phyloP scores from a whole-genome alignment of 2,888 invertebrate genomes.

The Tinea trinotella region DNA sequence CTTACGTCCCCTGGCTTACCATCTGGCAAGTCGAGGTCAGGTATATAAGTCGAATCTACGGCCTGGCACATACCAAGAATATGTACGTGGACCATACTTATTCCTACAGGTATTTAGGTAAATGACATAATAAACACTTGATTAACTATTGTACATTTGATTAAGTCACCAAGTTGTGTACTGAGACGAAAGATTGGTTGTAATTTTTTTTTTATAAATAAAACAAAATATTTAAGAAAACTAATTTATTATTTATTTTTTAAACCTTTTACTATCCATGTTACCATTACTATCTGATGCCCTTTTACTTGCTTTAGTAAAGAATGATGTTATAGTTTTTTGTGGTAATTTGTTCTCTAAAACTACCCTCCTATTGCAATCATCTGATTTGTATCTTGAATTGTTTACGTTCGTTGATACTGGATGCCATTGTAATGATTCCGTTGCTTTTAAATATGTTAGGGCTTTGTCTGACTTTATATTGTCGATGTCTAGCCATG shows the following conservation, averaged over 20 bases:
- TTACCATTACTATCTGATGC: conserved; percentile 30
- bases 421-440: conserved; percentile 75
- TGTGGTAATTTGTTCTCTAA: conserved; percentile 43
- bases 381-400: conserved; percentile 75
- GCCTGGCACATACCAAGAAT: no score
- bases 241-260: conserved; percentile 25
- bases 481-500: conserved; percentile 76
- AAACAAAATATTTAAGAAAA: background rate
- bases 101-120: no score
- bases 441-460: conserved; percentile 67
- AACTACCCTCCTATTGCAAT: conserved; percentile 68
- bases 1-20: no score
- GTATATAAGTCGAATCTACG: no score
- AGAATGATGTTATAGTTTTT: conserved; percentile 59
- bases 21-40: no score
- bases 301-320: conserved; percentile 45
- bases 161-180: no score
- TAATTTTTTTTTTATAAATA: no score
- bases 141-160: no score
- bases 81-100: no score
- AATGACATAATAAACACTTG: no score
- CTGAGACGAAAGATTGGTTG: no score
- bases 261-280: conserved; percentile 32
- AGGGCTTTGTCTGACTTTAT: conserved; percentile 66
- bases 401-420: conserved; percentile 82